phyloP scores from a whole-genome alignment of 2,888 invertebrate genomes.

The Chromoteleia sp. region DNA sequence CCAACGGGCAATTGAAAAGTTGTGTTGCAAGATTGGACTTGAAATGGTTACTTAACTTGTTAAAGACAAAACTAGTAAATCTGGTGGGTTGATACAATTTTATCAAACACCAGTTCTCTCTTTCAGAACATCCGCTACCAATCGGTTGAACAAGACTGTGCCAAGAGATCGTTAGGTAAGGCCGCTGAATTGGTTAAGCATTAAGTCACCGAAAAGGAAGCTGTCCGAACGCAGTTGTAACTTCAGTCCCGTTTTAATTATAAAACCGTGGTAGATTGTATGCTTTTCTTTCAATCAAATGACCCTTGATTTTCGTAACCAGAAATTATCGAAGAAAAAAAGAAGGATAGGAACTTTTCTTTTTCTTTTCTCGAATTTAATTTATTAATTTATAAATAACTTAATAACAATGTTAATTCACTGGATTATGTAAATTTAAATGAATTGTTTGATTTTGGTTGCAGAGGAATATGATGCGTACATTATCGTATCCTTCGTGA shows the following conservation, averaged over 20 bases:
- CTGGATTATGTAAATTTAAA: slow-evolving; percentile 69
- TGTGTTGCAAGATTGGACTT: slow-evolving; percentile 10
- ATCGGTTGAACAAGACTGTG: slow-evolving; percentile 82
- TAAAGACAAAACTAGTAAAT: slow-evolving; percentile 84
- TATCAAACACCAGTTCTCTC: slow-evolving; percentile 97
- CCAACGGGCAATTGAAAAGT: slow-evolving; percentile 20
- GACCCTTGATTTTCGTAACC: neutral
- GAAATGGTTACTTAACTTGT: slow-evolving; percentile 35
- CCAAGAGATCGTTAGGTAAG: slow-evolving; percentile 82
- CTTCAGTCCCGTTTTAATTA: neutral
- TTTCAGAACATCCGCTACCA: slow-evolving; percentile 88
- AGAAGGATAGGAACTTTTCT: neutral
- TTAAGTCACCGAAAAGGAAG: slow-evolving; percentile 31
- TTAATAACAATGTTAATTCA: no score
- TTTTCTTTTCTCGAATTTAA: no score
- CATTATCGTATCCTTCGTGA: slow-evolving; percentile 99
- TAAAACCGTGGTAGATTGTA: slow-evolving; percentile 8
- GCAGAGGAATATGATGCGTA: slow-evolving; percentile 99
- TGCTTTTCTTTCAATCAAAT: neutral
- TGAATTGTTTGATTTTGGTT: slow-evolving; percentile 86
- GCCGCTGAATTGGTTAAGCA: slow-evolving; percentile 59
- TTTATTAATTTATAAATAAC: no score
- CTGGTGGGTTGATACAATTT: slow-evolving; percentile 87
- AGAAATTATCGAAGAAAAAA: neutral
- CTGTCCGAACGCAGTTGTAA: neutral